Evolutionary conservation across 2,888 invertebrate genomes (phyloP).

Genomic region (Lacanobia wlatinum): DNA sequence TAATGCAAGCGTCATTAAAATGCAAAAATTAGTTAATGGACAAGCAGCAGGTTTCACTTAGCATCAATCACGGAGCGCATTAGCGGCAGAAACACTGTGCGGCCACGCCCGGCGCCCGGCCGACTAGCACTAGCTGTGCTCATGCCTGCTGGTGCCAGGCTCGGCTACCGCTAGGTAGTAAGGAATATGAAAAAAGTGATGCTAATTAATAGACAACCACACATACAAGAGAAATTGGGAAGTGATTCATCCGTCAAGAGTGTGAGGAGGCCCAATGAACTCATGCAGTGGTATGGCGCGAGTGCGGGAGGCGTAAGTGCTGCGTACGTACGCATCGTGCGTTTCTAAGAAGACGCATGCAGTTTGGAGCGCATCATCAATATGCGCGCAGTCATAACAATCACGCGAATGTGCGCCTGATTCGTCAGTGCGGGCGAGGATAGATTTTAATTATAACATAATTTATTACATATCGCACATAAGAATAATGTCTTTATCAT

Average conservation of each 20-base stretch:
- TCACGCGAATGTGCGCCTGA: conserved; percentile 32
- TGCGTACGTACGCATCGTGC: neutral
- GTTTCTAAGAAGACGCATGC: conserved; percentile 37
- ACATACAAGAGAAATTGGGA: neutral
- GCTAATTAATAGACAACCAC: no score
- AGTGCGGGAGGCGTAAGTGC: neutral
- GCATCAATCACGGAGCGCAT: conserved; percentile 49
- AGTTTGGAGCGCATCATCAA: conserved; percentile 38
- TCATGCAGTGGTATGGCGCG: neutral
- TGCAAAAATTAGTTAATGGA: conserved; percentile 50
- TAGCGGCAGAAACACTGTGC: conserved; percentile 26
- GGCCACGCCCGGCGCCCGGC: neutral
- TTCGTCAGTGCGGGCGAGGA: neutral
- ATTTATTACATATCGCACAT: neutral
- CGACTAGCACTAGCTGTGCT: neutral
- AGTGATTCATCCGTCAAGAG: neutral
- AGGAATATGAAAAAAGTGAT: neutral
- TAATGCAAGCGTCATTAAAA: conserved; percentile 44
- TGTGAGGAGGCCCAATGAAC: neutral
- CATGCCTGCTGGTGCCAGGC: no score
- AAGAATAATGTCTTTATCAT: neutral
- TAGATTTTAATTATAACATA: neutral
- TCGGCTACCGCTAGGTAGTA: no score
- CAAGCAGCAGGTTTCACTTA: conserved; percentile 47
- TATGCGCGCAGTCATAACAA: conserved; percentile 22